A percentile compares a stretch with the other conserved stretches of the same genome.
phyloP scores from a whole-genome alignment of 1,140 invertebrate genomes.

The Anoplolepis gracilipes region DNA sequence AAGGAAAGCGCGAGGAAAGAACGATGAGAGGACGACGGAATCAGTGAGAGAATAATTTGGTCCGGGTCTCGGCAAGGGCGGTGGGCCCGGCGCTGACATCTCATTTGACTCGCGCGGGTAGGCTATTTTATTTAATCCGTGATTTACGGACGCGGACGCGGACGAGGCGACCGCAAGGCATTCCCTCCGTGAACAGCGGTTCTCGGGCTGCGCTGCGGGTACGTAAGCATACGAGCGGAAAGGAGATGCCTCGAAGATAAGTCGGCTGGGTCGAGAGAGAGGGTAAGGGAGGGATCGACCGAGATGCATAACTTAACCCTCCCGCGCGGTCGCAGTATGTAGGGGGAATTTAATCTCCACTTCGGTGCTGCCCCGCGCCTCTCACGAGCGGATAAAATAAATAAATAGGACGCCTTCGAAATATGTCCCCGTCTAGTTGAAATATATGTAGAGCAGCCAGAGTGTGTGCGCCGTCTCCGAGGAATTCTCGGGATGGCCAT shows the following conservation, averaged over 20 bases:
- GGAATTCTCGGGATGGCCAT: constrained; percentile 58
- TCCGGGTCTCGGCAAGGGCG: constrained; percentile 62
- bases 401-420: constrained; percentile 76
- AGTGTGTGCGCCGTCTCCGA: constrained; percentile 38
- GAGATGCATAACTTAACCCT: constrained; percentile 77
- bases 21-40: background rate
- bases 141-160: constrained; percentile 74
- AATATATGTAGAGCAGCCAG: constrained; percentile 73
- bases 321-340: constrained; percentile 59
- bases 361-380: constrained; percentile 35
- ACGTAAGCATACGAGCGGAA: constrained; percentile 52
- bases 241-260: constrained; percentile 73
- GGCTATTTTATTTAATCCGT: constrained; percentile 77
- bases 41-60: constrained; percentile 67
- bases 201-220: constrained; percentile 58
- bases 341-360: constrained; percentile 75
- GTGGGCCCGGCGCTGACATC: constrained; percentile 73
- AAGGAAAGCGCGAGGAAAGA: constrained; percentile 9
- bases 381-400: constrained; percentile 71
- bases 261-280: constrained; percentile 19
- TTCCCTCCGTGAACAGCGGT: constrained; percentile 57
- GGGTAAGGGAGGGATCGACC: constrained; percentile 62
- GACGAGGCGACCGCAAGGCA: constrained; percentile 63
- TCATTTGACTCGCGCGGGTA: constrained; percentile 74
- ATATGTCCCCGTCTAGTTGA: constrained; percentile 76